These are phyloP conservation scores for Drosophila ironensis DNA, from an alignment of 1,140 invertebrate species.

Conservation along the genomic window DNA sequence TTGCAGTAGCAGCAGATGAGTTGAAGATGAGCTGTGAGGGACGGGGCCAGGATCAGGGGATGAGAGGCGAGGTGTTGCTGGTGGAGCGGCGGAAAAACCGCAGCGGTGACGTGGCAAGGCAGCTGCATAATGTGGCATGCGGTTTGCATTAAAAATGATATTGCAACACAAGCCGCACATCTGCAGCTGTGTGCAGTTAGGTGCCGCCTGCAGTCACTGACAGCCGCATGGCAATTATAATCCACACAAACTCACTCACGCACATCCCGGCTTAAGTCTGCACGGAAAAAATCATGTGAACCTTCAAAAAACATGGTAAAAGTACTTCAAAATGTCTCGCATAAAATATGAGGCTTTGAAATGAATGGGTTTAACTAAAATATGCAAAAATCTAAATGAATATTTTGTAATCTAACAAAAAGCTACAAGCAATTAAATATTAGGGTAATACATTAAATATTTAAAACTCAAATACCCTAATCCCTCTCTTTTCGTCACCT, in stretches of 20 bases:
- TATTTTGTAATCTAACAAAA: too few species aligned
- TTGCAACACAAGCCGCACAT: constrained; percentile 67
- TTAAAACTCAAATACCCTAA: too few species aligned
- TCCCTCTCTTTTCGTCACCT: too few species aligned
- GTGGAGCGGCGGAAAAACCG: constrained; percentile 29
- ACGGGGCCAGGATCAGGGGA: too few species aligned
- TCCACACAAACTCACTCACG: constrained; percentile 53
- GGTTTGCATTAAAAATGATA: constrained; percentile 79
- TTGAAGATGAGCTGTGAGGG: constrained; percentile 2
- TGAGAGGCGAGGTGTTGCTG: constrained; percentile 12
- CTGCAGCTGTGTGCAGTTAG: constrained; percentile 36
- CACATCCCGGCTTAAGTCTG: constrained; percentile 59
- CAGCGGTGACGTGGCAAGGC: constrained; percentile 71
- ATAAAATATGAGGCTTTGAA: too few species aligned
- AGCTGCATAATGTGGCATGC: constrained; percentile 77
- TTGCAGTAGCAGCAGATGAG: constrained; percentile 10
- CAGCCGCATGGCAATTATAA: constrained; percentile 77
- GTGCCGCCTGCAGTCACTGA: constrained; percentile 64
- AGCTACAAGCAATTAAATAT: too few species aligned
- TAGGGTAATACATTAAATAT: too few species aligned
- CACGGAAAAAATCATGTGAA: background rate
- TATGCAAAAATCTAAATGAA: too few species aligned
- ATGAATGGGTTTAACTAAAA: too few species aligned
- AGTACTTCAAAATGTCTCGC: too few species aligned
- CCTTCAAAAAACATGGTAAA: too few species aligned